Conservation (phyloP, 2,113 vertebrate species). For the Bolborhynchus lineola region DNA sequence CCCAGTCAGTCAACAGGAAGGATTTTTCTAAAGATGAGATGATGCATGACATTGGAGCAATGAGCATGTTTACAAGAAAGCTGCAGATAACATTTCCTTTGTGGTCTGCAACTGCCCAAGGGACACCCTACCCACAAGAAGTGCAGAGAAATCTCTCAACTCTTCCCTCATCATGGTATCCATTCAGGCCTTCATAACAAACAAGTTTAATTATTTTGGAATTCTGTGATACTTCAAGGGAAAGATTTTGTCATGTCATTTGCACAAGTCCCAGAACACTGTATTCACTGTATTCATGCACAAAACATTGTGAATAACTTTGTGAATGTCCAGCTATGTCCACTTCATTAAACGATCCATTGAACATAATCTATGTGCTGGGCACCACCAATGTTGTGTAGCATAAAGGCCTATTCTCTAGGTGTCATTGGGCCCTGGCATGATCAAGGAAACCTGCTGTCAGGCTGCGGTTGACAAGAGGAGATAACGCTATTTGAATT, state of each 20-base stretch:
- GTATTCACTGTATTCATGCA: background rate
- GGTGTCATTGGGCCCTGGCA: rapidly evolving
- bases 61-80: background rate
- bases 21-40: background rate
- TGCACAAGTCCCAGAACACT: background rate
- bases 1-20: background rate
- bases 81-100: background rate
- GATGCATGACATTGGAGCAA: background rate
- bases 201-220: background rate
- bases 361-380: background rate
- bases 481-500: background rate
- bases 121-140: background rate
- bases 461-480: background rate
- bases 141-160: background rate
- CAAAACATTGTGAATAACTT: background rate
- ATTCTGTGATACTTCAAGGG: background rate
- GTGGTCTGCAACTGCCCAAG: background rate
- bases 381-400: background rate
- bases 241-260: background rate
- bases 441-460: background rate
- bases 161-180: background rate
- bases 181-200: background rate
- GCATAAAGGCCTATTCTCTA: background rate
- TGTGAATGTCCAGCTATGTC: background rate
- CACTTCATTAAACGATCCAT: background rate